Base-by-base conservation (phyloP, 2,888 invertebrate genomes). In the Oligia latruncula region DNA sequence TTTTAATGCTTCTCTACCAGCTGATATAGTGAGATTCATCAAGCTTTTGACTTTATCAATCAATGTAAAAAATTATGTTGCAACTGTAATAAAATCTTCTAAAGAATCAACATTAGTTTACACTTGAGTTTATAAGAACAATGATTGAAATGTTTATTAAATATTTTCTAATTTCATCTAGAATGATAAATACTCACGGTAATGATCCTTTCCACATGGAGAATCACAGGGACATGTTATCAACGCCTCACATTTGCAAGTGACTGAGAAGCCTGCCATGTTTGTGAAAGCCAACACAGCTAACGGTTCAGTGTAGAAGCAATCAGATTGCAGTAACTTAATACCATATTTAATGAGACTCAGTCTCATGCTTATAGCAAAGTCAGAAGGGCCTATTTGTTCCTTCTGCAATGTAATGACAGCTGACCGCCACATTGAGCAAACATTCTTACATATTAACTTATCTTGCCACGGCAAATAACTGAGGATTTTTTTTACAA, bases 401-500 rank as follows among this genome's bases (percentile, higher is more conserved):
- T 96, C 96, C 71, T 91, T 94, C 49, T 91, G 91, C 71, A 97
- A 80, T n/a, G 94, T 90, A 15, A 91, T 90, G 2, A 96, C 92
- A 46, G 93, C 95, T 43, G 95, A 95, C 23, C 90, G 88, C 97
- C 97, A 97, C 70, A 95, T 94, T 40, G 91, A 91, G 81, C 95
- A 95, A 9, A 97, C 97, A 90, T 91, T 90, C 83, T 94, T 94
- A 78, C 95, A 95, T 17, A 95, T 76, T 75, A 94, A 84, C 87
- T 96, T 95, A 5, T 97, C 96, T 85, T 95, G 97, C 97, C 97
- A 97, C 46, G 90, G 85, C 74, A 96, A 89, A 80, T 94, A 92
- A 85, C 94, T 94, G 2, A 97, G 87, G 65, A 97, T 96, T 77
- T 95, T 93, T 85, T 95, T 97, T 43, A 93, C 94, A 83, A 97